Conservation (phyloP, 92 coral and sea anemone genomes). For the Epizoanthus rinbou region DNA sequence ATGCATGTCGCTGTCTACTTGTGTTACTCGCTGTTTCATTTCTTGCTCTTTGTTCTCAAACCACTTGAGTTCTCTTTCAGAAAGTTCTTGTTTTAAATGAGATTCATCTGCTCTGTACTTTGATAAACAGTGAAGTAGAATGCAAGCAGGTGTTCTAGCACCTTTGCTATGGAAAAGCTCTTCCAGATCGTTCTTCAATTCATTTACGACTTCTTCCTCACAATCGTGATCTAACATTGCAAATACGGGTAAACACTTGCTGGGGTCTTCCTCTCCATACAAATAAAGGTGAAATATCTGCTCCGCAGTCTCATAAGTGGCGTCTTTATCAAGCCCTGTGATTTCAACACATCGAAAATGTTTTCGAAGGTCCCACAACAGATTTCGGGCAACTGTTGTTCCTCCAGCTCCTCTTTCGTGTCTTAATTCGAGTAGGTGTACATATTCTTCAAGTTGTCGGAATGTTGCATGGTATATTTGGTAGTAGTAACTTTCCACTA, state of each 20-base stretch:
- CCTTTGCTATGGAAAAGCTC: slow-evolving; percentile 40
- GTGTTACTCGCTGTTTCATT: slow-evolving; percentile 1
- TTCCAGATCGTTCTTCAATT: slow-evolving; percentile 32
- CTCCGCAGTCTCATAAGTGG: slow-evolving; percentile 30
- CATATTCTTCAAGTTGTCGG: slow-evolving; percentile 42
- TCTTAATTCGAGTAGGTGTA: slow-evolving; percentile 41
- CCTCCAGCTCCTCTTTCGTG: slow-evolving; percentile 67
- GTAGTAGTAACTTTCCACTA: slow-evolving; percentile 20
- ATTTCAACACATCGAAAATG: slow-evolving; percentile 41
- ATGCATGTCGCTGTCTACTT: not conserved
- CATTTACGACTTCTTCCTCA: slow-evolving; percentile 30
- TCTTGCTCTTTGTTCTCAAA: slow-evolving; percentile 38
- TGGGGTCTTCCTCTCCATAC: slow-evolving; percentile 34
- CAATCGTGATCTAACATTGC: slow-evolving; percentile 34
- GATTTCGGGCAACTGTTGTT: slow-evolving; percentile 57
- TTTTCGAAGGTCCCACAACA: slow-evolving; percentile 57
- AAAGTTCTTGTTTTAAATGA: slow-evolving; percentile 40
- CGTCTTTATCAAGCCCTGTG: slow-evolving; percentile 30
- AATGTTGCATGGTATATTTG: slow-evolving; percentile 17
- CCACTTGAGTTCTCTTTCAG: slow-evolving; percentile 36
- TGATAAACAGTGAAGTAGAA: slow-evolving; percentile 41
- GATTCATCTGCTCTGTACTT: slow-evolving; percentile 28
- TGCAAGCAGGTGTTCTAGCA: slow-evolving; percentile 47
- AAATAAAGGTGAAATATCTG: slow-evolving; percentile 29
- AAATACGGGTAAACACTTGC: slow-evolving; percentile 28